Percentiles rank a stretch among this genome's conserved stretches.
Evolutionary conservation across 2,888 invertebrate genomes (phyloP).

Genomic region (Sturmia bella): DNA sequence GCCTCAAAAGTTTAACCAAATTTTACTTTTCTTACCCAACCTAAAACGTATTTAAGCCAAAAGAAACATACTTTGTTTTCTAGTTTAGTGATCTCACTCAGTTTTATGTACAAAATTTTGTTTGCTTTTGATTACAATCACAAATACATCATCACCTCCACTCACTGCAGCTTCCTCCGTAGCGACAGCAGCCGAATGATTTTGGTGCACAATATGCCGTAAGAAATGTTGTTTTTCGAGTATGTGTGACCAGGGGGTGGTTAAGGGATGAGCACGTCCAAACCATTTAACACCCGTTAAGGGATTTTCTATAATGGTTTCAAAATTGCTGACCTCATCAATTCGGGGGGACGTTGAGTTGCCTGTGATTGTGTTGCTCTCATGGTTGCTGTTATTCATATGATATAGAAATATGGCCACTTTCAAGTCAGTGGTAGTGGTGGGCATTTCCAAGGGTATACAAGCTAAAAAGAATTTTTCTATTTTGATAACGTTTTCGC

Average conservation of each 20-base stretch:
- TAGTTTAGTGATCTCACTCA: background rate
- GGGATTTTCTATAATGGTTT: constrained; percentile 78
- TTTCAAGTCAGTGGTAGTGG: constrained; percentile 53
- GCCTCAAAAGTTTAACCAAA: no score
- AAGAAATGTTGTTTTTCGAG: constrained; percentile 74
- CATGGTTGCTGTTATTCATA: constrained; percentile 60
- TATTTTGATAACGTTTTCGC: constrained; percentile 12
- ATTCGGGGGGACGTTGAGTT: constrained; percentile 16
- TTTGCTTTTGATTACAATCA: constrained; percentile 77
- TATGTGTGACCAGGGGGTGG: constrained; percentile 76
- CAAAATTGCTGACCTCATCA: constrained; percentile 74
- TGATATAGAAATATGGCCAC: constrained; percentile 79
- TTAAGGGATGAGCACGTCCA: constrained; percentile 77
- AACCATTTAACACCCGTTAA: constrained; percentile 77
- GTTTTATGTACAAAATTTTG: constrained; percentile 59
- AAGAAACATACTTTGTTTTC: no score
- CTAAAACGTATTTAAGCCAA: no score
- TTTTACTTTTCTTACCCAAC: no score
- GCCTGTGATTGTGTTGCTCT: background rate
- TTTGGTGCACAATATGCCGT: constrained; percentile 69
- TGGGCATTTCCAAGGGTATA: constrained; percentile 67
- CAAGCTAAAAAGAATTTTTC: constrained; percentile 77
- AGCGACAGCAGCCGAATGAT: constrained; percentile 18
- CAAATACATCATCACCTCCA: constrained; percentile 73
- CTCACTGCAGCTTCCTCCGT: constrained; percentile 11